Base-by-base conservation (phyloP, 2,888 invertebrate species). In the Pinctada fucata region DNA sequence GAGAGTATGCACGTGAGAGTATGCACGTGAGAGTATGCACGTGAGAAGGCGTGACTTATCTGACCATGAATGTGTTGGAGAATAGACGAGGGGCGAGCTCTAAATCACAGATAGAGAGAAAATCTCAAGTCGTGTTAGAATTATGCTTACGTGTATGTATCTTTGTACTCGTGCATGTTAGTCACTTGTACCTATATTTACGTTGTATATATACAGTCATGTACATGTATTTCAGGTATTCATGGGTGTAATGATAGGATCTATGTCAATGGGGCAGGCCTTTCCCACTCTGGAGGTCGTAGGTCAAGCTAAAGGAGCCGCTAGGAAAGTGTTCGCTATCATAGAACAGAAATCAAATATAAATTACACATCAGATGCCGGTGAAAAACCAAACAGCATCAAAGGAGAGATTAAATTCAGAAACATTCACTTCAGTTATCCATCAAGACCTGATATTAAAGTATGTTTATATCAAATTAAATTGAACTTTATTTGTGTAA, bases 241-340 rank as follows among this genome's bases (percentile, higher is more conserved):
- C 85, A 91, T 93, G 84, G 88, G 92, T 13, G 91, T 93, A 4
- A 90, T 94, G 89, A 89, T 92, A 72, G 93, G 93, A 3, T 91
- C 93, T 2, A 91, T 93, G 78, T 91, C 93, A 0, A 86, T 97
- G 80, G 97, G 97, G 45, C 95, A 96, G 91, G 95, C 96, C 0
- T 95, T 96, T 1, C 97, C 97, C 0, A 95, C 96, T 79, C 94
- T 97, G 89, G 96, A 97, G 91, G 95, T 95, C 13, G 96, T 97
- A 87, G 95, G 96, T 0, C 94, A 95, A 65, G 96, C 97, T 0
- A 94, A 95, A 86, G 97, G 96, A 0, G 96, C 97, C 0, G 96
- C 96, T 0, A 94, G 95, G 3, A 89, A 90, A 6, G 91, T 94
- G 16, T 93, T 91, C 81, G 89, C 91, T 3, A 91, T 93, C 67